Percentiles rank a stretch among this genome's conserved stretches.
phyloP scores from a whole-genome alignment of 1,140 invertebrate genomes.

The Conus betulinus region DNA sequence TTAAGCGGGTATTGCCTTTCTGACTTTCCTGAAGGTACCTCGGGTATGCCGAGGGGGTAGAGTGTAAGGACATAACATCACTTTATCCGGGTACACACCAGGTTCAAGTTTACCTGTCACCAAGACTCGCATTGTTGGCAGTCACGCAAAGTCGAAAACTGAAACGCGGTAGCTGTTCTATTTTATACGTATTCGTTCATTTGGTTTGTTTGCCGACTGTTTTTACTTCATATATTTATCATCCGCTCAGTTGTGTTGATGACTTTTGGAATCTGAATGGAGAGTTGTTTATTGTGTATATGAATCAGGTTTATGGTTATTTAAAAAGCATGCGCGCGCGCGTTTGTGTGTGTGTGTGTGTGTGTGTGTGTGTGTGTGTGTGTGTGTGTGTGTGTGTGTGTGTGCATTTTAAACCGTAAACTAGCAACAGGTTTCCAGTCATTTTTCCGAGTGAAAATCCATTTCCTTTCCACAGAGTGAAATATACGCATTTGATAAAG shows the following conservation, averaged over 20 bases:
- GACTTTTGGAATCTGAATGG: no score
- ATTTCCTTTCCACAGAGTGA: no score
- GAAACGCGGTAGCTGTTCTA: neutral
- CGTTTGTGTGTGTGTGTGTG: neutral
- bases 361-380: neutral
- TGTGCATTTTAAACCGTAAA: neutral
- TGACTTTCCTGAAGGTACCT: no score
- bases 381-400: conserved; percentile 4
- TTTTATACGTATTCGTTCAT: neutral
- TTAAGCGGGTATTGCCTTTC: no score
- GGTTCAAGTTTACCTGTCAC: neutral
- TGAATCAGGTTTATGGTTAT: neutral
- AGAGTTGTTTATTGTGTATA: no score
- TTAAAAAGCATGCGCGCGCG: neutral
- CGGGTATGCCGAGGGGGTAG: no score
- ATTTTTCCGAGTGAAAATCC: no score
- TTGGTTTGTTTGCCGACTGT: neutral
- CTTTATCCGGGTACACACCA: neutral
- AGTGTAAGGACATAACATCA: no score
- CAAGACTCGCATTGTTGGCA: neutral
- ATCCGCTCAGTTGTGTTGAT: no score
- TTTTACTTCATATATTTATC: no score
- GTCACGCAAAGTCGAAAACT: neutral
- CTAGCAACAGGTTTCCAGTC: no score
- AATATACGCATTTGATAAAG: no score